These are phyloP conservation scores for Macroglossus sobrinus DNA, from an alignment of 2,113 vertebrate species.

Conservation along the genomic window DNA sequence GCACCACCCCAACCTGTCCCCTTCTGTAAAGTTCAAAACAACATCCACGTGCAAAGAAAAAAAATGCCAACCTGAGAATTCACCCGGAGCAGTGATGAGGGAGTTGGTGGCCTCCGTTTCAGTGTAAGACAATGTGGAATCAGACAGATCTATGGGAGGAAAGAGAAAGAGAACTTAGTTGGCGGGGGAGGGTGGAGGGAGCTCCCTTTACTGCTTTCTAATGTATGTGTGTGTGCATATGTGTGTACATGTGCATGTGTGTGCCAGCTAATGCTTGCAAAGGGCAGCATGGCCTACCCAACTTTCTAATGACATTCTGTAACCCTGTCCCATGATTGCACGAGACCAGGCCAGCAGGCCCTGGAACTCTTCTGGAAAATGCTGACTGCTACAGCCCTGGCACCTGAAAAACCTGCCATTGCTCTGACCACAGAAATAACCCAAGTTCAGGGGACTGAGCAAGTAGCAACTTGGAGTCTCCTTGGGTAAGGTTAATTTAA, in stretches of 20 bases:
- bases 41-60: background rate
- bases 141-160: constrained; percentile 90
- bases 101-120: constrained; percentile 97
- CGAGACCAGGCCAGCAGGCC: background rate
- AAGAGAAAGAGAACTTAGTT: constrained; percentile 31
- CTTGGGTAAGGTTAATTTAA: constrained; percentile 86
- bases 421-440: constrained; percentile 79
- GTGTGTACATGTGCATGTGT: background rate
- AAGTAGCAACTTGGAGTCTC: constrained; percentile 87
- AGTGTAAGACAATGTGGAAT: constrained; percentile 99
- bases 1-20: background rate
- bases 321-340: background rate
- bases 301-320: background rate
- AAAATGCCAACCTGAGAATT: constrained; percentile 93
- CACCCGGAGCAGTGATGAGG: constrained; percentile 90
- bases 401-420: constrained; percentile 67
- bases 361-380: constrained; percentile 22
- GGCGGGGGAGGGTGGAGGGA: background rate
- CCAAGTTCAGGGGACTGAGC: constrained; percentile 81
- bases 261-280: background rate
- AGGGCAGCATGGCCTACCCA: background rate
- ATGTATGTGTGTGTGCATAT: background rate
- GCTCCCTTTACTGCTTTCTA: background rate
- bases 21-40: background rate
- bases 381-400: constrained; percentile 40